These are phyloP conservation scores for Gopherus flavomarginatus DNA, from an alignment of 2,113 vertebrate species.

Conservation along the genomic window DNA sequence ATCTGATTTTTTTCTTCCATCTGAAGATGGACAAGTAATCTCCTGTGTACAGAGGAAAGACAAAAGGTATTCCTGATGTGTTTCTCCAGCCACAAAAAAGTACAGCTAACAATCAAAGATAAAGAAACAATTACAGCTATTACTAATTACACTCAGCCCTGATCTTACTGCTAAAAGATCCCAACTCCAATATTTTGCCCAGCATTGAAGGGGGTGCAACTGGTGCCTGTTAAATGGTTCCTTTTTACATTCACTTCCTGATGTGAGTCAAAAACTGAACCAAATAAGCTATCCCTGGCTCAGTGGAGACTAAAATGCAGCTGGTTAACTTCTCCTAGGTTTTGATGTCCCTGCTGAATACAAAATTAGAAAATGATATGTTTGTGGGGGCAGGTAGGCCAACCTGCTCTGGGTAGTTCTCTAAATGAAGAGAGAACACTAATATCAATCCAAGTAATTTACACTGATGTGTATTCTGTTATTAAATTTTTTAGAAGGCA, in stretches of 20 bases:
- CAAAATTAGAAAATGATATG: not conserved
- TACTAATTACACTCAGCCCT: not conserved
- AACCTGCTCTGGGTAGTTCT: not conserved
- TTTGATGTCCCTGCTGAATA: constrained; percentile 1
- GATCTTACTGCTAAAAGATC: not conserved
- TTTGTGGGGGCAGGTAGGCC: not conserved
- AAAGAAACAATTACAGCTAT: not conserved
- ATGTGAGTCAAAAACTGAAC: not conserved
- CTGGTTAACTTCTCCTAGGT: not conserved
- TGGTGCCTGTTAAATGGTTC: not conserved
- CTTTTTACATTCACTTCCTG: constrained; percentile 25
- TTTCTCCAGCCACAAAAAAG: not conserved
- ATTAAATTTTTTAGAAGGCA: not conserved
- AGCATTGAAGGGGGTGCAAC: constrained; percentile 7
- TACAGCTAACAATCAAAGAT: not conserved
- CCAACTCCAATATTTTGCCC: constrained; percentile 15
- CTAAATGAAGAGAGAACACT: not conserved
- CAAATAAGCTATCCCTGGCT: not conserved
- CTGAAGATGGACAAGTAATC: not conserved
- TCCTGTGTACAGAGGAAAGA: not conserved
- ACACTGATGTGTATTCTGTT: not conserved
- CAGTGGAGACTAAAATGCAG: not conserved
- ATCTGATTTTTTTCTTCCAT: not conserved
- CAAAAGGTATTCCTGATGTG: not conserved
- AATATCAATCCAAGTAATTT: not conserved